These are phyloP conservation scores for Aramus guarauna DNA, from an alignment of 2,113 vertebrate genomes.

Conservation along the genomic window DNA sequence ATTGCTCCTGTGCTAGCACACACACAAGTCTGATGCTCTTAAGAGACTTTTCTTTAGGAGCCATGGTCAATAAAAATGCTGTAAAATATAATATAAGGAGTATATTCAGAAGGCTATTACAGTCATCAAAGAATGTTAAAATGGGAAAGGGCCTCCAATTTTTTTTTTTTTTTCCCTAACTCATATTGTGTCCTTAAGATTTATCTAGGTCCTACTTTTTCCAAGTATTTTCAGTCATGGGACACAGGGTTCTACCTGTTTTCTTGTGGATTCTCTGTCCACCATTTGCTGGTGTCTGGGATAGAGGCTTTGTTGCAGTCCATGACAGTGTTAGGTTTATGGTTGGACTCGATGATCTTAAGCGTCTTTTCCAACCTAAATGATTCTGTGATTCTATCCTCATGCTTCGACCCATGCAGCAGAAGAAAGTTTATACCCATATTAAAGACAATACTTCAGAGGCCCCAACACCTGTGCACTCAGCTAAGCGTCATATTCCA, in stretches of 20 bases:
- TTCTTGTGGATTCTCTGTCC: not conserved
- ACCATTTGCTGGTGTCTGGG: not conserved
- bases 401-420: not conserved
- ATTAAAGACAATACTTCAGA: not conserved
- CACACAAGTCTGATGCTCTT: not conserved
- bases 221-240: not conserved
- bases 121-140: not conserved
- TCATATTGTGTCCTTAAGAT: not conserved
- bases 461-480: not conserved
- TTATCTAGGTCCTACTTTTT: not conserved
- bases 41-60: not conserved
- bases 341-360: not conserved
- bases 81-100: not conserved
- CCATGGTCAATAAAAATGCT: not conserved
- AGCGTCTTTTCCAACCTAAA: not conserved
- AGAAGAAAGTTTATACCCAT: not conserved
- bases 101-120: not conserved
- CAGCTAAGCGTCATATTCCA: not conserved
- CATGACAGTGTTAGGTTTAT: not conserved
- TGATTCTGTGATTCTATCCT: not conserved
- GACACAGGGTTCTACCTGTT: fast-evolving
- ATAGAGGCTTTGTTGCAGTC: not conserved
- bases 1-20: not conserved
- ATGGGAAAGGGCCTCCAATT: not conserved
- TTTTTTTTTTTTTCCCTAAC: not conserved